Evolutionary conservation across 2,797 vertebrate species (phyloP).

Genomic region (Scomberomorus guttatus): DNA sequence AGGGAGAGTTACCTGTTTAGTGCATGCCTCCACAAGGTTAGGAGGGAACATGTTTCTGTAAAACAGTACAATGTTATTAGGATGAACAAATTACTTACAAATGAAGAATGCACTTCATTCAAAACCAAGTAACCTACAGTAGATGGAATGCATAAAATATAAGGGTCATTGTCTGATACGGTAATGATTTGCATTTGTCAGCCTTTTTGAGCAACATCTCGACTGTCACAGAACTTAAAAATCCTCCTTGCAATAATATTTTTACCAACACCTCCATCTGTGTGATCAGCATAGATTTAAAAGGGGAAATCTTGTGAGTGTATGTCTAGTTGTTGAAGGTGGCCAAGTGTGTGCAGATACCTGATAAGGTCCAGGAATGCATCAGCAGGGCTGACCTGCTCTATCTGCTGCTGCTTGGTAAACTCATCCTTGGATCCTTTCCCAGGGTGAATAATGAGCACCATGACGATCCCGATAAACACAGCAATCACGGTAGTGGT

Average conservation of each 20-base stretch:
- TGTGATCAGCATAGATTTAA: not conserved
- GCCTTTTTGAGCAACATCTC: not conserved
- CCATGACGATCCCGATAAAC: conserved; percentile 96
- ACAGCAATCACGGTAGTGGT: conserved; percentile 97
- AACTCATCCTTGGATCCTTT: conserved; percentile 95
- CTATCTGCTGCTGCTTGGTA: conserved; percentile 90
- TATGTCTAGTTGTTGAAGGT: conserved; percentile 18
- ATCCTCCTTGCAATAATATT: not conserved
- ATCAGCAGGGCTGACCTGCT: conserved; percentile 92
- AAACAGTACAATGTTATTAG: conserved; percentile 51
- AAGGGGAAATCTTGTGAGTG: not conserved
- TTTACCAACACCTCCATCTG: conserved; percentile 1
- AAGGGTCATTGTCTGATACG: not conserved
- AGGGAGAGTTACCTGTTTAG: conserved; percentile 91
- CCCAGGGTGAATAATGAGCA: conserved; percentile 96
- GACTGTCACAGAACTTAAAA: not conserved
- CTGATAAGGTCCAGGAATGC: conserved; percentile 98
- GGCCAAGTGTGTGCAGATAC: conserved; percentile 75
- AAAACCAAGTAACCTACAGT: not conserved
- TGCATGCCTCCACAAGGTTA: conserved; percentile 97
- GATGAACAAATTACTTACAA: not conserved
- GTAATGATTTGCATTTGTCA: not conserved
- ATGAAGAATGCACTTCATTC: not conserved
- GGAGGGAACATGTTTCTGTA: conserved; percentile 99
- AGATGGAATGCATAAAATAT: not conserved